Conservation (phyloP, 1,140 invertebrate genomes). For the Pararge aegeria region DNA sequence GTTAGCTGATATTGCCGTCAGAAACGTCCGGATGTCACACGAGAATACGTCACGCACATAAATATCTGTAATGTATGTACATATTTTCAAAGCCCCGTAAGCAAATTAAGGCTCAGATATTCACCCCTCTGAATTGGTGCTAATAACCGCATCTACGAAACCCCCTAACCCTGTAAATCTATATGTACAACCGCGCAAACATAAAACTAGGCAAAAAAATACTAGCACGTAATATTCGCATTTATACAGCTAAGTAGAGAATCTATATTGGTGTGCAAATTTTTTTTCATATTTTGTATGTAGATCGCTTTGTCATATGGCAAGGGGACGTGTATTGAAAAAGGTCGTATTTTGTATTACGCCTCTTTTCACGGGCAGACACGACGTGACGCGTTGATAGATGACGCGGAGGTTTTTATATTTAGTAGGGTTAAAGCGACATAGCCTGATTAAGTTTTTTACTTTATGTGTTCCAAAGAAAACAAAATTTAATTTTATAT, state of each 20-base stretch:
- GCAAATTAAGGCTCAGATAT: constrained; percentile 45
- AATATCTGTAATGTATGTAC: constrained; percentile 34
- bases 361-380: constrained; percentile 34
- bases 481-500: no score
- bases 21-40: constrained; percentile 19
- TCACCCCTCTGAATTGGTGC: constrained; percentile 47
- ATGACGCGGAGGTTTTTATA: constrained; percentile 31
- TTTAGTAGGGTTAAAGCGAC: constrained; percentile 19
- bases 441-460: constrained; percentile 23
- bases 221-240: constrained; percentile 2
- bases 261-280: constrained; percentile 16
- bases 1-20: constrained; percentile 21
- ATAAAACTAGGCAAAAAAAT: constrained; percentile 20
- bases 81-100: constrained; percentile 40
- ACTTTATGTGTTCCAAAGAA: constrained; percentile 11
- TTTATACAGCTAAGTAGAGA: constrained; percentile 7
- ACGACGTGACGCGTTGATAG: constrained; percentile 31
- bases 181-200: constrained; percentile 12
- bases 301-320: constrained; percentile 27
- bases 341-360: constrained; percentile 34
- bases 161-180: constrained; percentile 16
- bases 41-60: constrained; percentile 26
- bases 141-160: constrained; percentile 37
- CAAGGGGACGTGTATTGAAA: constrained; percentile 32
- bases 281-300: constrained; percentile 27